Percentiles rank a stretch among this genome's conserved stretches.
Evolutionary conservation across 2,888 invertebrate genomes (phyloP).

Genomic region (Neoascia interrupta): DNA sequence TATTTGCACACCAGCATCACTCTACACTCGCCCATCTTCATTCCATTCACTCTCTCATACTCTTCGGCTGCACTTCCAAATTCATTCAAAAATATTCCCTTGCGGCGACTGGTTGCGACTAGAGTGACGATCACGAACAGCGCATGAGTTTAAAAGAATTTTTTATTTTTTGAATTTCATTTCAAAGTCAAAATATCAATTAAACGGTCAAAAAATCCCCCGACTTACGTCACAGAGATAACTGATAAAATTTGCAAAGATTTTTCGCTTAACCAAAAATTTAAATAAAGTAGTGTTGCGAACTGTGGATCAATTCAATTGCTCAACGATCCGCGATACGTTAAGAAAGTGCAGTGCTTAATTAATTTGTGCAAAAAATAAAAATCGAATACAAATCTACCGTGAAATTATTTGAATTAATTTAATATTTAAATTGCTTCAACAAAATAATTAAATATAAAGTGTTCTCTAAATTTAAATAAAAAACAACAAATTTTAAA

Average conservation of each 20-base stretch:
- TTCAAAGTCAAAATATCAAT: constrained; percentile 6
- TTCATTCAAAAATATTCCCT: constrained; percentile 62
- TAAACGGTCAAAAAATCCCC: constrained; percentile 8
- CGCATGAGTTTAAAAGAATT: constrained; percentile 35
- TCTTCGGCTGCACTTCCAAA: constrained; percentile 27
- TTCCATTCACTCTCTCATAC: constrained; percentile 15
- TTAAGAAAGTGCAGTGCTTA: constrained; percentile 26
- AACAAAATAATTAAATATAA: background rate
- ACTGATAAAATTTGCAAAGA: constrained; percentile 28
- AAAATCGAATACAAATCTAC: background rate
- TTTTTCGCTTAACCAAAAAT: constrained; percentile 6
- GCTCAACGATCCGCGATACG: constrained; percentile 35
- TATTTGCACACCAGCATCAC: constrained; percentile 24
- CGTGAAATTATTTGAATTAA: constrained; percentile 21
- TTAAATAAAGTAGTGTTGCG: constrained; percentile 44
- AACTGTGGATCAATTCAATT: constrained; percentile 33
- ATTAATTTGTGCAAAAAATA: constrained; percentile 4
- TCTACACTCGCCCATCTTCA: background rate
- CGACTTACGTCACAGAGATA: constrained; percentile 29
- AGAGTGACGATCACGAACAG: constrained; percentile 31
- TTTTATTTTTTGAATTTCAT: background rate
- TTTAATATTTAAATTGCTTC: constrained; percentile 1
- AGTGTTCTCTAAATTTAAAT: too few relatives aligned
- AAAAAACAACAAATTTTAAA: constrained; percentile 5
- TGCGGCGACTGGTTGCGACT: constrained; percentile 49